Base-by-base conservation (phyloP, 1,140 invertebrate species). In the Drosophila albomicans region DNA sequence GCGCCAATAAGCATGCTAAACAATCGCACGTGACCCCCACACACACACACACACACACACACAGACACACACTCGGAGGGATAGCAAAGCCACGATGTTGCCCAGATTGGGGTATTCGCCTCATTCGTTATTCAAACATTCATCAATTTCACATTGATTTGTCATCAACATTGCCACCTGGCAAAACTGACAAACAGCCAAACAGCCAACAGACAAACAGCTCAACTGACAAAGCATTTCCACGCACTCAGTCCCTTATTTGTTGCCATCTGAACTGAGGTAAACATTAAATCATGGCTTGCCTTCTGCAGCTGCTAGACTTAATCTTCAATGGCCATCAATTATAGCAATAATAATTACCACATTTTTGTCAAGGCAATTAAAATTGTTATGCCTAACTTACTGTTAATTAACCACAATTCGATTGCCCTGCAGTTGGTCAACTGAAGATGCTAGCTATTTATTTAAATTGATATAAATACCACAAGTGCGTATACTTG, bases 1-100 rank as follows among this genome's bases (percentile, higher is more conserved):
- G 78, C 73, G 38, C 80, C 85, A 88, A 87, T 87, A 87, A 87
- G 85, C 76, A 88, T 87, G 84, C 81, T 89, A 88, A 88, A 73
- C 78, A 84, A 65, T 79, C 52, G 66, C 67, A 68, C 49, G 51
- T 75, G 72, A 52, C 61, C 25, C 32, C 32, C 35, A 25, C 20
- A 25, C 35, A 38, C 35, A 2, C 7, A 32, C 1, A 32, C 35
- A 2, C 7, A 8, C 1, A 32, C 35, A 25, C 3, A 25, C 35
- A 38, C 32, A 25, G 28, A 20, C 16, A 3, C 32, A 38, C 20
- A 20, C 20, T 25, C 20, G 20, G 20, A 25, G 20, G 20, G 20
- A 25, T 25, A 25, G 20, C 20, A 25, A 25, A 25, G 35, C 2
- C 67, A 71, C n/a, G 5, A 35, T 38, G 28, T 48, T 0, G 8